Evolutionary conservation across 92 coral and sea anemone genomes (phyloP).

Genomic region (Ricordea florida): DNA sequence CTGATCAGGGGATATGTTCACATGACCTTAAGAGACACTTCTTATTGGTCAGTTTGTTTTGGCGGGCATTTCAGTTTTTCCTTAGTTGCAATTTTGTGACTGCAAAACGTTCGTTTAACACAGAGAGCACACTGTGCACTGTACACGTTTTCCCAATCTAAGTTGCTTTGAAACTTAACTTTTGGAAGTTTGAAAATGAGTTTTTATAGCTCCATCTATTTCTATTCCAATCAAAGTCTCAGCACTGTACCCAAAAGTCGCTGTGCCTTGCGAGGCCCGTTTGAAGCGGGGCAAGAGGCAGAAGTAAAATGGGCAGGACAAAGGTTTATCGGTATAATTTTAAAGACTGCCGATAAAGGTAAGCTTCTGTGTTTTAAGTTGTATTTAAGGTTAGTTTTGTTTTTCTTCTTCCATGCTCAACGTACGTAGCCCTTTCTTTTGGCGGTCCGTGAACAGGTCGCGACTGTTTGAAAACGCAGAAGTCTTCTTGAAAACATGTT

Average conservation of each 20-base stretch:
- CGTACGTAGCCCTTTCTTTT: not conserved
- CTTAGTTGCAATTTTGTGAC: too few relatives aligned
- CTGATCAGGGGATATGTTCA: too few relatives aligned
- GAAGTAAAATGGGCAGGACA: constrained; percentile 47
- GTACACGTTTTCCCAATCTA: too few relatives aligned
- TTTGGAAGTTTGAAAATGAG: not conserved
- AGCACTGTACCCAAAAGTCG: constrained; percentile 39
- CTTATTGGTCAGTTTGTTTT: too few relatives aligned
- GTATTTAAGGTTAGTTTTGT: not conserved
- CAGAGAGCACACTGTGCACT: too few relatives aligned
- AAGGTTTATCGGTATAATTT: constrained; percentile 46
- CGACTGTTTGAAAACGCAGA: not conserved
- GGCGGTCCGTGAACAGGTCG: not conserved
- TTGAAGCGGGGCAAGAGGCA: constrained; percentile 31
- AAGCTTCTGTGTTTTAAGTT: constrained; percentile 20
- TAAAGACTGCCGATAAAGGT: constrained; percentile 2
- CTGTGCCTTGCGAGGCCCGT: constrained; percentile 47
- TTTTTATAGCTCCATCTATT: constrained; percentile 23
- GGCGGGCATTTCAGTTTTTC: too few relatives aligned
- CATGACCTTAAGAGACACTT: too few relatives aligned
- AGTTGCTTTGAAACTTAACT: too few relatives aligned
- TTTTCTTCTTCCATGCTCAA: not conserved
- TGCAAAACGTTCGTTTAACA: too few relatives aligned
- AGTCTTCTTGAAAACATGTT: not conserved
- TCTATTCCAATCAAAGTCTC: constrained; percentile 41